Conservation (phyloP, 2,888 invertebrate species). For the Leptinotarsa tumamoca region DNA sequence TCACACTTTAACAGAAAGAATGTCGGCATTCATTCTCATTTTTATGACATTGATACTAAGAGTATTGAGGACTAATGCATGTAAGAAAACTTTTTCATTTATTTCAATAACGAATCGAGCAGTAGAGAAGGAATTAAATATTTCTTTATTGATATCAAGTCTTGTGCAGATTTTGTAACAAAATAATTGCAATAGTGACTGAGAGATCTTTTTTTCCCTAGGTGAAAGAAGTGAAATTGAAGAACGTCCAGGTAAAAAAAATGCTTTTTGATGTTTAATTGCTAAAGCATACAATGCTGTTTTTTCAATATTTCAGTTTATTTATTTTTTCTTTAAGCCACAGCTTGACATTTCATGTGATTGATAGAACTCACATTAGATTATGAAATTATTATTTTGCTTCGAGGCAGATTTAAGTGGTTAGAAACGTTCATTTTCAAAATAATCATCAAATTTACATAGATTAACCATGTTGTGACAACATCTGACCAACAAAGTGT, state of each 20-base stretch:
- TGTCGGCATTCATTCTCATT: too few relatives aligned
- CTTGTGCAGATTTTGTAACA: neutral
- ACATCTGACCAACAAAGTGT: neutral
- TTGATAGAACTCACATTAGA: neutral
- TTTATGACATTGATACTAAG: too few relatives aligned
- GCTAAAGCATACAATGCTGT: neutral
- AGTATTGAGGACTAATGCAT: too few relatives aligned
- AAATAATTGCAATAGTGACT: neutral
- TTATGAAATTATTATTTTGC: neutral
- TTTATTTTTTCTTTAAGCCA: neutral
- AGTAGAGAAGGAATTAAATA: too few relatives aligned
- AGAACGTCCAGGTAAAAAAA: slow-evolving; percentile 44
- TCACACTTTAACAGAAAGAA: too few relatives aligned
- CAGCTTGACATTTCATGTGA: neutral
- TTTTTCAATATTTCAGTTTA: neutral
- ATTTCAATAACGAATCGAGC: too few relatives aligned
- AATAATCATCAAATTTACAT: neutral
- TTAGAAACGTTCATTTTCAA: neutral
- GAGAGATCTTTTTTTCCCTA: slow-evolving; percentile 37
- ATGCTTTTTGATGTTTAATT: slow-evolving; percentile 18
- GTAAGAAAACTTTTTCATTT: too few relatives aligned
- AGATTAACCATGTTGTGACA: too few relatives aligned
- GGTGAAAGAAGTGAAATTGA: slow-evolving; percentile 41
- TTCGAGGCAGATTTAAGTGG: neutral
- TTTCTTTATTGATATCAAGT: too few relatives aligned